Evolutionary conservation across 1,140 invertebrate genomes (phyloP).

Genomic region (Heliconius hewitsoni): DNA sequence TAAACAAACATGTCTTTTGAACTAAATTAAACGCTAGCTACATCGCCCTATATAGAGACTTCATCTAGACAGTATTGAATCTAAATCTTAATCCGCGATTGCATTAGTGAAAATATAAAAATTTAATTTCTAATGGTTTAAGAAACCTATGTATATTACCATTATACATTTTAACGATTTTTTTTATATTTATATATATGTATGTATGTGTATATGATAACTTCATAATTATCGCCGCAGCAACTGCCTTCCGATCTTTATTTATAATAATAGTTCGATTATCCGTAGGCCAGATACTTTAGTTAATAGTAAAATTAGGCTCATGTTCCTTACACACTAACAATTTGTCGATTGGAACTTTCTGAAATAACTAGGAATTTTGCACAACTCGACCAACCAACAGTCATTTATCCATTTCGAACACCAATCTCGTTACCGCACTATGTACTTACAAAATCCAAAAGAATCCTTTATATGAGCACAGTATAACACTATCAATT

Average conservation of each 20-base stretch:
- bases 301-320: conserved; percentile 75
- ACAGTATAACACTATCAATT: conserved; percentile 42
- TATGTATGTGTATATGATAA: conserved; percentile 62
- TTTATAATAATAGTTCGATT: conserved; percentile 74
- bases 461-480: conserved; percentile 53
- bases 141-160: conserved; percentile 72
- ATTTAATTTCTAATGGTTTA: conserved; percentile 77
- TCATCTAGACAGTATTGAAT: conserved; percentile 56
- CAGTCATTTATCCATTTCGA: conserved; percentile 38
- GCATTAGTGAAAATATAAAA: conserved; percentile 79
- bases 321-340: conserved; percentile 65
- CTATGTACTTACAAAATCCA: conserved; percentile 55
- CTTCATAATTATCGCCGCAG: conserved; percentile 61
- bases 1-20: conserved; percentile 64
- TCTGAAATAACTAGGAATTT: conserved; percentile 61
- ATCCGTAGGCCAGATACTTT: conserved; percentile 72
- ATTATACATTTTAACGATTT: conserved; percentile 76
- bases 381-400: conserved; percentile 50
- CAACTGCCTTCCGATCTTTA: conserved; percentile 48
- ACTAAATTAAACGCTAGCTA: conserved; percentile 73
- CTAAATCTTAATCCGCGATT: conserved; percentile 73
- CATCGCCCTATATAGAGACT: conserved; percentile 61
- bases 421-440: conserved; percentile 41
- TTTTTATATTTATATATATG: conserved; percentile 67
- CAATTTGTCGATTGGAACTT: conserved; percentile 63